These are phyloP conservation scores for Sebastes melanostomus DNA, from an alignment of 2,797 vertebrate genomes.

Conservation along the genomic window DNA sequence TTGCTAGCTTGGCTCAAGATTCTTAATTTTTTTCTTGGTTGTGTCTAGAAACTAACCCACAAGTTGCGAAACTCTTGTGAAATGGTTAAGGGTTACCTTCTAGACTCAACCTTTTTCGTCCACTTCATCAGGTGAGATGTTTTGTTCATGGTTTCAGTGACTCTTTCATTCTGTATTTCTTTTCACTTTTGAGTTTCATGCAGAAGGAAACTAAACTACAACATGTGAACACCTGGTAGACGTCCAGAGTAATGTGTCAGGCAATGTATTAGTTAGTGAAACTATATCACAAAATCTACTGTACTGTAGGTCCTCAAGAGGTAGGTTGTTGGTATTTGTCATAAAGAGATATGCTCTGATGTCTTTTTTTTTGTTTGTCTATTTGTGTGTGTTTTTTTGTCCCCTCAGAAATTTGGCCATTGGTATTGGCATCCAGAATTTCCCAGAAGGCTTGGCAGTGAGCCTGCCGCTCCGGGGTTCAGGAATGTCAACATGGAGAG, in stretches of 20 bases:
- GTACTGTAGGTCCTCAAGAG: background rate
- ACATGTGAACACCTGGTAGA: background rate
- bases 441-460: slow-evolving; percentile 96
- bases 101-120: too few relatives aligned
- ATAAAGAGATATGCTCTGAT: background rate
- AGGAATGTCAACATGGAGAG: slow-evolving; percentile 89
- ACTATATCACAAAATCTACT: background rate
- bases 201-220: background rate
- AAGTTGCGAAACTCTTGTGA: too few relatives aligned
- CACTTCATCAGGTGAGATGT: background rate
- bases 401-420: slow-evolving; percentile 90
- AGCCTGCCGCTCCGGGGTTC: slow-evolving; percentile 91
- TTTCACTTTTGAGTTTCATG: background rate
- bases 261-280: background rate
- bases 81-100: too few relatives aligned
- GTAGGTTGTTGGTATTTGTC: background rate
- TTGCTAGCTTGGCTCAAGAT: background rate
- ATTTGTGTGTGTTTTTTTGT: slow-evolving; percentile 8
- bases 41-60: too few relatives aligned
- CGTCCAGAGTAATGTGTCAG: background rate
- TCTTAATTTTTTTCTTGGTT: background rate
- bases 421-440: slow-evolving; percentile 97
- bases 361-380: too few relatives aligned
- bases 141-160: background rate
- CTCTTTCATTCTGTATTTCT: background rate